A percentile compares a stretch with the other conserved stretches of the same genome.
These are phyloP conservation scores for Cossypha dichroa DNA, from an alignment of 2,797 vertebrate species.

Conservation along the genomic window DNA sequence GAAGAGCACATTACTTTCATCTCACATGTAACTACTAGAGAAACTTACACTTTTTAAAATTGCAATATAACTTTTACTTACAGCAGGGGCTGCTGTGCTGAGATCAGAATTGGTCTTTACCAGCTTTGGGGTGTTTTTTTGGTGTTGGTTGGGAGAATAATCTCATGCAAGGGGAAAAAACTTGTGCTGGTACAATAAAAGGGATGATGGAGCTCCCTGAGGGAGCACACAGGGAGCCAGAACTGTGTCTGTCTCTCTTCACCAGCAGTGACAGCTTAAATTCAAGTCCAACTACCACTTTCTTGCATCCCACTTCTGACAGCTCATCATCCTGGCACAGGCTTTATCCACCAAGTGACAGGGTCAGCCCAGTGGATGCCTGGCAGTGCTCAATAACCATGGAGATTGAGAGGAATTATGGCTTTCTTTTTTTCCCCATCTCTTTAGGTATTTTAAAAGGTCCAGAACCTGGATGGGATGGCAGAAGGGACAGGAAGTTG, in stretches of 20 bases:
- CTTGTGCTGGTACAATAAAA: not conserved
- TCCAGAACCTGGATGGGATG: not conserved
- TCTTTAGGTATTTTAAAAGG: not conserved
- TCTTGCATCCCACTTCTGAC: not conserved
- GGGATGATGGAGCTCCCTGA: not conserved
- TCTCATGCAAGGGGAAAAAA: not conserved
- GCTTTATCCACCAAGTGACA: not conserved
- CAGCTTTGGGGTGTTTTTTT: not conserved
- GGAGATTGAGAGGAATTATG: not conserved
- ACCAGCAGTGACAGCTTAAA: not conserved
- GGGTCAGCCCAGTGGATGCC: not conserved
- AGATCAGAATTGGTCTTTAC: not conserved
- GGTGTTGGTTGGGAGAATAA: not conserved
- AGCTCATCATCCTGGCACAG: not conserved
- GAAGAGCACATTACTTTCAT: not conserved
- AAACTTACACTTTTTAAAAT: not conserved
- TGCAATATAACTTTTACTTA: not conserved
- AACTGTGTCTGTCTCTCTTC: not conserved
- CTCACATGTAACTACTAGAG: not conserved
- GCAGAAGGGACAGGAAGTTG: not conserved
- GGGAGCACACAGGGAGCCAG: not conserved
- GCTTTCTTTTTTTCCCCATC: fast-evolving
- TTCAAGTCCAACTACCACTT: not conserved
- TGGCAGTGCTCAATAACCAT: not conserved
- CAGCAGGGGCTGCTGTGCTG: not conserved